Base-by-base conservation (phyloP, 1,140 invertebrate genomes). In the Drosophila insularis region DNA sequence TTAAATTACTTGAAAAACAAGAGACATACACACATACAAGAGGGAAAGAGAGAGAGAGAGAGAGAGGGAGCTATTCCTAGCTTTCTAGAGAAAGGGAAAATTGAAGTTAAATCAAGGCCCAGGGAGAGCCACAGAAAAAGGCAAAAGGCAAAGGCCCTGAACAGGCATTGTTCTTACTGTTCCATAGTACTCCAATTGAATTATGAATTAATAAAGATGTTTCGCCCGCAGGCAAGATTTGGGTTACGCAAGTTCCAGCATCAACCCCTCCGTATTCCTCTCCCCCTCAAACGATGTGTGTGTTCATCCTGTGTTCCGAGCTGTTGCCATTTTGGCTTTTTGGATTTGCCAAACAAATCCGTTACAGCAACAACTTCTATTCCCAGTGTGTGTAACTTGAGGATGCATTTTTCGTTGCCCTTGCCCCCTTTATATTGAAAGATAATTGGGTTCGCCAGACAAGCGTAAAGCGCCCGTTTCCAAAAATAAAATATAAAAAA, bases 121-220 rank as follows among this genome's bases (percentile, higher is more conserved):
- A 40, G 14, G 46, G 8, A 27, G 10, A 56, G 23, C 13, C 23
- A 54, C 27, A 54, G 53, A 21, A 50, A 50, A 46, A 46, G 14
- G 14, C 43, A 46, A 63, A 73, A 68, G 61, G 63, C 63, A 43
- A 27, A 60, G 46, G 35, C 63, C 17, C 21, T 14, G 50, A 50
- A 50, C 64, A 61, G 74, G 58, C 53, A 63, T 58, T 59, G 40
- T 75, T 53, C 35, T 37, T 14, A 11, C n/a, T 59, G 13, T n/a
- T 46, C 35, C 27, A 31, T 62, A 50, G 71, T 66, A 64, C 78
- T 67, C 72, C 73, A 74, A 90, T 89, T 89, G 78, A 90, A 86
- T 89, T 89, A 89, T 89, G 86, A 89, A 89, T 89, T 89, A 89
- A 89, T 89, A 89, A 86, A 89, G 78, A 90, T 89, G 75, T 90